A percentile compares a stretch with the other conserved stretches of the same genome.
These are phyloP conservation scores for Paramisgurnus dabryanus DNA, from an alignment of 2,113 vertebrate genomes.

Conservation along the genomic window DNA sequence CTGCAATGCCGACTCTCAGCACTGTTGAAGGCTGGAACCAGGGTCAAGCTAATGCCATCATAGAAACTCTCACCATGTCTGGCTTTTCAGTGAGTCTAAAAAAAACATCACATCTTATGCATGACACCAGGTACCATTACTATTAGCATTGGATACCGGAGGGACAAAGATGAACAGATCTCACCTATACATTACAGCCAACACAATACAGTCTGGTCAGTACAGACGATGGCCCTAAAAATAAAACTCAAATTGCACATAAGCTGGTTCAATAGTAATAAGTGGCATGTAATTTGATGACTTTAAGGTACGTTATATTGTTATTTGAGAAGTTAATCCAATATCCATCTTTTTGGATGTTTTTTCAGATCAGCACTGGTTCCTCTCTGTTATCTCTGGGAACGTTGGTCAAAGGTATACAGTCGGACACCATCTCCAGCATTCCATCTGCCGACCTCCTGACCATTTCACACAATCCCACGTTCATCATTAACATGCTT, in stretches of 20 bases:
- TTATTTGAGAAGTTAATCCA: too few relatives aligned
- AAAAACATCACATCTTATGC: neutral
- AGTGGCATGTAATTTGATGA: too few relatives aligned
- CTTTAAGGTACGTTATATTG: too few relatives aligned
- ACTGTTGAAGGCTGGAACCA: constrained; percentile 57
- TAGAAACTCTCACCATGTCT: constrained; percentile 52
- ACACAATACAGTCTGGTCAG: too few relatives aligned
- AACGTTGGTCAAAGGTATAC: constrained; percentile 60
- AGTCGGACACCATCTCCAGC: constrained; percentile 35
- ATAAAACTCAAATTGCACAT: too few relatives aligned
- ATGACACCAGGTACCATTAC: neutral
- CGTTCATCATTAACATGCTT: constrained; percentile 62
- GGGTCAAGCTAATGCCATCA: constrained; percentile 55
- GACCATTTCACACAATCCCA: constrained; percentile 21
- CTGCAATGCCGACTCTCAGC: constrained; percentile 56
- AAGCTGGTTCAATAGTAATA: too few relatives aligned
- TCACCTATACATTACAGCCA: too few relatives aligned
- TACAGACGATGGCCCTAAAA: too few relatives aligned
- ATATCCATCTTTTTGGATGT: neutral
- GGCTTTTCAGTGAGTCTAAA: constrained; percentile 53
- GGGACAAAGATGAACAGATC: too few relatives aligned
- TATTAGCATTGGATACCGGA: too few relatives aligned
- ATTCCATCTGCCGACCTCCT: constrained; percentile 53
- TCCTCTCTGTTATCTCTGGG: constrained; percentile 58
- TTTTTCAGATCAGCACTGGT: constrained; percentile 56